A percentile compares a stretch with the other conserved stretches of the same genome.
phyloP scores from a whole-genome alignment of 2,888 invertebrate species.

The Junonia oenone region DNA sequence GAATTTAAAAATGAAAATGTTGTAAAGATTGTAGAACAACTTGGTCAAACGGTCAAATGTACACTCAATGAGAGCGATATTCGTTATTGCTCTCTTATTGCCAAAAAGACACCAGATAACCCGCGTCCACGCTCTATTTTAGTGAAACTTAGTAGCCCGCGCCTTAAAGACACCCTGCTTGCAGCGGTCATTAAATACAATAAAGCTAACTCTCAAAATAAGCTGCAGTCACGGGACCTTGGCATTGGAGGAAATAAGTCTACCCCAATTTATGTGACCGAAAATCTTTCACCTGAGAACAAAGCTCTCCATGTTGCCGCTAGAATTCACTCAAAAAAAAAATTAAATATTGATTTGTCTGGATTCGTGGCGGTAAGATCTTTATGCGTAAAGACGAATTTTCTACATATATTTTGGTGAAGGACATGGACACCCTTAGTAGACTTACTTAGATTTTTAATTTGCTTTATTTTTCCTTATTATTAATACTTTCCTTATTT shows the following conservation, averaged over 20 bases:
- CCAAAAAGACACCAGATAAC: background rate
- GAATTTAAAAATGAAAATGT: background rate
- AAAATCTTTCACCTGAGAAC: slow-evolving; percentile 31
- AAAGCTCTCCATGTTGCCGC: slow-evolving; percentile 35
- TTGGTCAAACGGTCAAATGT: background rate
- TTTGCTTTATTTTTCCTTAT: no score
- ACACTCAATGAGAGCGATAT: background rate
- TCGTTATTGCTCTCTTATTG: background rate
- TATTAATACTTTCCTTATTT: no score
- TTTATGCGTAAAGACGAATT: slow-evolving; percentile 23
- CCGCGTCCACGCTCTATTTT: background rate
- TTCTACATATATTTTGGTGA: slow-evolving; percentile 12
- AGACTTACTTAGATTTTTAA: no score
- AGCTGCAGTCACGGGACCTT: background rate
- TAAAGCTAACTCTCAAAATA: background rate
- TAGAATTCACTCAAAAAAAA: no score
- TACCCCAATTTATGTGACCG: slow-evolving; percentile 29
- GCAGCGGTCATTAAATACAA: background rate
- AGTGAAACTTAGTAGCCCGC: background rate
- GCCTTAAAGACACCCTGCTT: background rate
- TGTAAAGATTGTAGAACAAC: background rate
- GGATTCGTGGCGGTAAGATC: slow-evolving; percentile 33
- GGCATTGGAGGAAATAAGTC: background rate
- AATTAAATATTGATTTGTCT: slow-evolving; percentile 32
- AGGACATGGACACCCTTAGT: no score